phyloP scores from a whole-genome alignment of 1,140 invertebrate genomes.

The Zaprionus davidi region DNA sequence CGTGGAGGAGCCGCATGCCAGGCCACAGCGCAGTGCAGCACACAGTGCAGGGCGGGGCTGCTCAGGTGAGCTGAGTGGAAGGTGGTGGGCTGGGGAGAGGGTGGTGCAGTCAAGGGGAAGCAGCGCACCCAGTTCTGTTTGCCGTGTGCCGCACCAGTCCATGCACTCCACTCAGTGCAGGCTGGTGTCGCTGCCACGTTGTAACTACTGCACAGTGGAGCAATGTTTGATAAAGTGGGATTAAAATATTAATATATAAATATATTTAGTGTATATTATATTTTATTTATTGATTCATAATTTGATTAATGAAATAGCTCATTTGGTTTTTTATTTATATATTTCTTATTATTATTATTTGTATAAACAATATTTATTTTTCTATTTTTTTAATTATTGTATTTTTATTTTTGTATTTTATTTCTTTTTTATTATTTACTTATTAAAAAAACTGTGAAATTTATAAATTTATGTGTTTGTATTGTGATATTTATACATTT shows the following conservation, averaged over 20 bases:
- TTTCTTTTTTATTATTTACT: too few relatives aligned
- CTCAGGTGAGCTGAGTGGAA: background rate
- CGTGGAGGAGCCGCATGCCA: constrained; percentile 51
- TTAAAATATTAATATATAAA: background rate
- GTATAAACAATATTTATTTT: too few relatives aligned
- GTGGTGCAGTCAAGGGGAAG: background rate
- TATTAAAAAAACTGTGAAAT: too few relatives aligned
- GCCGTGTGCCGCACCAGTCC: constrained; percentile 1
- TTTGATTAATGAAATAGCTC: too few relatives aligned
- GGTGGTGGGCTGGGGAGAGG: background rate
- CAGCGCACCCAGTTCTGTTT: background rate
- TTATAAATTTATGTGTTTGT: too few relatives aligned
- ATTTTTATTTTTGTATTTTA: too few relatives aligned
- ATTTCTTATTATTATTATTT: too few relatives aligned
- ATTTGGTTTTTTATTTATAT: too few relatives aligned
- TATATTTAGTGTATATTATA: background rate
- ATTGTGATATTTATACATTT: too few relatives aligned
- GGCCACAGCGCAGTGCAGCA: constrained; percentile 5
- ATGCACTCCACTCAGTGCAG: constrained; percentile 51
- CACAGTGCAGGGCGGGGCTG: background rate
- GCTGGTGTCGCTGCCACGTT: constrained; percentile 21
- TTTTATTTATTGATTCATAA: background rate
- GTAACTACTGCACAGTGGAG: background rate
- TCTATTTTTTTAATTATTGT: too few relatives aligned
- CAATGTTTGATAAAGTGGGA: background rate